Percentiles rank a stretch among this genome's conserved stretches.
Evolutionary conservation across 2,888 invertebrate species (phyloP).

Genomic region (Cephus runcator): DNA sequence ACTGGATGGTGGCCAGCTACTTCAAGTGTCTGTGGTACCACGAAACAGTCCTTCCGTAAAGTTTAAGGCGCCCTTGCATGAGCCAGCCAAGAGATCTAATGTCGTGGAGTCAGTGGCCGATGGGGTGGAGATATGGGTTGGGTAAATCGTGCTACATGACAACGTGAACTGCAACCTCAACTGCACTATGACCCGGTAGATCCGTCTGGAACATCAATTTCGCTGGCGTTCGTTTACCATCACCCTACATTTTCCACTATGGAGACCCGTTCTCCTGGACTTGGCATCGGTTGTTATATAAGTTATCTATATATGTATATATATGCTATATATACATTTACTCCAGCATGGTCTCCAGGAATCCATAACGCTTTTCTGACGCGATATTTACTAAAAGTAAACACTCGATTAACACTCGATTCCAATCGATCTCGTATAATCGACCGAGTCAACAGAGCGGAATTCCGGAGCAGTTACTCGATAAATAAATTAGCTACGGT

Average conservation of each 20-base stretch:
- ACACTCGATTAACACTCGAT: neutral
- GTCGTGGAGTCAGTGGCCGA: conserved; percentile 13
- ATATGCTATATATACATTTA: too few species aligned
- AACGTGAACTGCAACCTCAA: conserved; percentile 9
- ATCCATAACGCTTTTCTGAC: neutral
- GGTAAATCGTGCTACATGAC: conserved; percentile 16
- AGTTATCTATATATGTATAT: neutral
- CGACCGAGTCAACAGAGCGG: neutral
- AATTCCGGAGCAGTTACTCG: neutral
- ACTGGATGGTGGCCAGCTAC: conserved; percentile 53
- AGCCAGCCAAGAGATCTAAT: neutral
- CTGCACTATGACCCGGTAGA: conserved; percentile 6
- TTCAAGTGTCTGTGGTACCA: conserved; percentile 30
- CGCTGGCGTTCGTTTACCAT: conserved; percentile 36
- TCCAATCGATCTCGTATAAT: neutral
- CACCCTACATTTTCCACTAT: conserved; percentile 33
- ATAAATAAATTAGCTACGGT: neutral
- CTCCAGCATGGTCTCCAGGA: neutral
- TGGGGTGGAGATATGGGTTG: conserved; percentile 6
- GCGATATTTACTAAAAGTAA: neutral
- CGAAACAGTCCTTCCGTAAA: conserved; percentile 19
- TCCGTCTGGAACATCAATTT: conserved; percentile 39
- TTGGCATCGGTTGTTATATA: conserved; percentile 4
- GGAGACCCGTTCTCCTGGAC: neutral
- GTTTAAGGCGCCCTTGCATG: conserved; percentile 22